These are phyloP conservation scores for Rachycentron canadum DNA, from an alignment of 2,797 vertebrate species.

Conservation along the genomic window DNA sequence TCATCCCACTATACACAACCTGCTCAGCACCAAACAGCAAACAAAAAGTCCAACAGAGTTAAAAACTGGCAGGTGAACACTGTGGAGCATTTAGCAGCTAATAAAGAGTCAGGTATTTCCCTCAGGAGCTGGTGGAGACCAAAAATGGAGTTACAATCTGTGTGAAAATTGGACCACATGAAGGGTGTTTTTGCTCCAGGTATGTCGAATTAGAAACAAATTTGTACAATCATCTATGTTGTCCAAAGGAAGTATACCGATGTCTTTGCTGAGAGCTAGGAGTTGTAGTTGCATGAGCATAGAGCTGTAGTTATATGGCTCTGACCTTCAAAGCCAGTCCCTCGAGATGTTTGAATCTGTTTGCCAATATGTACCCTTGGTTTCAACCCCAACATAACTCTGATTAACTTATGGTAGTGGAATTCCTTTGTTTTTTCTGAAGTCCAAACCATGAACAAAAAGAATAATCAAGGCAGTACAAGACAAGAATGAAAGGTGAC, in stretches of 20 bases:
- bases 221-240: background rate
- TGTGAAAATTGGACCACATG: background rate
- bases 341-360: conserved; percentile 3
- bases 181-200: background rate
- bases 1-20: background rate
- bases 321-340: background rate
- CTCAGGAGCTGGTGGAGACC: background rate
- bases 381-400: conserved; percentile 18
- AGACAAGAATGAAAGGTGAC: conserved; percentile 27
- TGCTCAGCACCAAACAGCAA: background rate
- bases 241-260: background rate
- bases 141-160: background rate
- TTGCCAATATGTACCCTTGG: conserved; percentile 18
- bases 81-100: background rate
- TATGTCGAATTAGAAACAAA: background rate
- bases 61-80: background rate
- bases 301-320: background rate
- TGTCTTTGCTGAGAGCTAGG: background rate
- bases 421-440: conserved; percentile 20
- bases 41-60: background rate
- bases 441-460: conserved; percentile 32
- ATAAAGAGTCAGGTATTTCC: background rate
- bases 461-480: conserved; percentile 41
- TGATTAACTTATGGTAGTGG: conserved; percentile 19
- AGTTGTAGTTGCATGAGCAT: too few species aligned